phyloP scores from a whole-genome alignment of 2,113 vertebrate species.

The Caranx ignobilis region DNA sequence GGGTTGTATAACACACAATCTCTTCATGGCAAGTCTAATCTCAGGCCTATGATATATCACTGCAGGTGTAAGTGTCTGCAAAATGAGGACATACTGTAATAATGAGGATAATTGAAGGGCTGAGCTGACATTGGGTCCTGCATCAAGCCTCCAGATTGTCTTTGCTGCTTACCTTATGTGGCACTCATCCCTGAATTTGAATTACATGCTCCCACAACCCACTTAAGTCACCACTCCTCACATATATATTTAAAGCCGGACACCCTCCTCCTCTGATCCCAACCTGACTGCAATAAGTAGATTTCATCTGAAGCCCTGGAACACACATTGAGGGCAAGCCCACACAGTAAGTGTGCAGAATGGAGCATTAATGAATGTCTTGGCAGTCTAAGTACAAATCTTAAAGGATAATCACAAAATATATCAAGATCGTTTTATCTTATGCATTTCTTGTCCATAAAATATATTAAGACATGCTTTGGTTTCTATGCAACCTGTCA shows the following conservation, averaged over 20 bases:
- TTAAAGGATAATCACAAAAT: background rate
- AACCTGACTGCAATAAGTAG: background rate
- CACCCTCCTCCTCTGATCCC: conserved; percentile 23
- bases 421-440: background rate
- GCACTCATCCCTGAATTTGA: conserved; percentile 44
- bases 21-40: conserved; percentile 58
- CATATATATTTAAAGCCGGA: conserved; percentile 13
- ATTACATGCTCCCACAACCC: conserved; percentile 20
- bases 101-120: conserved; percentile 67
- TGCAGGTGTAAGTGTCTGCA: conserved; percentile 57
- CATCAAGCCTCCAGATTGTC: conserved; percentile 47
- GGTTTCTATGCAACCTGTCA: background rate
- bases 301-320: background rate
- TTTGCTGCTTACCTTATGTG: conserved; percentile 44
- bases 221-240: conserved; percentile 4
- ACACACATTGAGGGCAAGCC: background rate
- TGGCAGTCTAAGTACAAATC: background rate
- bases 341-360: background rate
- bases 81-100: conserved; percentile 69
- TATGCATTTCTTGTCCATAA: background rate
- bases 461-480: background rate
- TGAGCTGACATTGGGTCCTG: conserved; percentile 49
- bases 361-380: background rate
- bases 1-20: conserved; percentile 51
- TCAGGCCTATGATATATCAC: conserved; percentile 54